A percentile compares a stretch with the other conserved stretches of the same genome.
phyloP scores from a whole-genome alignment of 2,888 invertebrate genomes.

The Lycaena phlaeas region DNA sequence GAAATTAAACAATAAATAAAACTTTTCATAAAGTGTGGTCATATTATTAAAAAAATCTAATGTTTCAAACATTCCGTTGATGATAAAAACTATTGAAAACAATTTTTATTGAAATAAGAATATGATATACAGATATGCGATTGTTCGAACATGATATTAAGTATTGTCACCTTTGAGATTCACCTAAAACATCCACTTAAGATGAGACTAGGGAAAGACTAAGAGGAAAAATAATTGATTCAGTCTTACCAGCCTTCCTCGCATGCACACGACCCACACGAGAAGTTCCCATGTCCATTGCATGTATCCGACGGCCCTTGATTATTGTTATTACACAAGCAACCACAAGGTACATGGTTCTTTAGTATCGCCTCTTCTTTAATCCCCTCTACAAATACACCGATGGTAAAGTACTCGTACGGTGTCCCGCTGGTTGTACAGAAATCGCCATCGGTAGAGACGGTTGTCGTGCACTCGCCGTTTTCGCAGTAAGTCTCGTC shows the following conservation, averaged over 20 bases:
- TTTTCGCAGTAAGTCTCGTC: slow-evolving; percentile 20
- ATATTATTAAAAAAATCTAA: no score
- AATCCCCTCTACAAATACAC: slow-evolving; percentile 28
- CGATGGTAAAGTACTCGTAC: slow-evolving; percentile 31
- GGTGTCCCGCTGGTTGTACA: slow-evolving; percentile 17
- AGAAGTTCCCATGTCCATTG: slow-evolving; percentile 57
- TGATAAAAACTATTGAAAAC: no score
- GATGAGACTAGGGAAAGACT: no score
- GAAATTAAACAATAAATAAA: no score
- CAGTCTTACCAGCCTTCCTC: slow-evolving; percentile 47
- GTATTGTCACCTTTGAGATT: no score
- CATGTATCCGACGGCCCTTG: slow-evolving; percentile 52
- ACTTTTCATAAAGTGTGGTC: no score
- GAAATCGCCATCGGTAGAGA: slow-evolving; percentile 13
- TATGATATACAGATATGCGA: no score
- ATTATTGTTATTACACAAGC: slow-evolving; percentile 34
- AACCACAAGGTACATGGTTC: slow-evolving; percentile 49
- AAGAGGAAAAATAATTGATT: no score
- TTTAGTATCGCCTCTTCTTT: slow-evolving; percentile 30
- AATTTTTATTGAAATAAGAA: no score
- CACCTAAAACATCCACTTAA: no score
- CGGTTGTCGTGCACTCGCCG: slow-evolving; percentile 23
- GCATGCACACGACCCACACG: slow-evolving; percentile 78
- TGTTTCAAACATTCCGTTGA: no score
- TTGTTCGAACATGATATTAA: no score